phyloP scores from a whole-genome alignment of 2,797 vertebrate genomes.

The Sorex maritimensis region DNA sequence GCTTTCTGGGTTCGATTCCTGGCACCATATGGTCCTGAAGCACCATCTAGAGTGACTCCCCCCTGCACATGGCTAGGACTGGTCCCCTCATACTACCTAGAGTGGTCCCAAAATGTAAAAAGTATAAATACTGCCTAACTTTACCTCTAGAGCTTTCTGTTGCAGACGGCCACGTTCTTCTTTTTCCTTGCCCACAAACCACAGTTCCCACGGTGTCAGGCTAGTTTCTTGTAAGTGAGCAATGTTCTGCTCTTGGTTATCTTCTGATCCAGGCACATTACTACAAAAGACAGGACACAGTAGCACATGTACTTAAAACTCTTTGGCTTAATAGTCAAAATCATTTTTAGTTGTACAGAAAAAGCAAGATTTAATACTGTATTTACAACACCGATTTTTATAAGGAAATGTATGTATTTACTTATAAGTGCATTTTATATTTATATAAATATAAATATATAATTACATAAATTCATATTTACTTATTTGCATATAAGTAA shows the following conservation, averaged over 20 bases:
- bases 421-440: no score
- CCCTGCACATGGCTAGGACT: no score
- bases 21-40: no score
- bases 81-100: no score
- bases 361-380: conserved; percentile 35
- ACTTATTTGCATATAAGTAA: no score
- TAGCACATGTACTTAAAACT: background rate
- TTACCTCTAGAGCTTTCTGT: conserved; percentile 93
- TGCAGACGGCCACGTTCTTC: conserved; percentile 93
- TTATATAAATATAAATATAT: no score
- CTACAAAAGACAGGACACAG: conserved; percentile 37
- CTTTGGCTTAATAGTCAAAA: conserved; percentile 45
- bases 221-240: conserved; percentile 82
- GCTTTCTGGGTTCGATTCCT: no score
- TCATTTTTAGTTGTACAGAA: background rate
- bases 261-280: conserved; percentile 64
- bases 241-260: conserved; percentile 50
- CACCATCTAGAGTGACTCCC: no score
- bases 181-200: conserved; percentile 96
- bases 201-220: conserved; percentile 96
- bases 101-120: no score
- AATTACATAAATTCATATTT: no score
- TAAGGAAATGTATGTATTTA: background rate
- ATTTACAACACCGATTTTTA: background rate
- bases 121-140: background rate